These are phyloP conservation scores for Lophochroa leadbeateri DNA, from an alignment of 2,113 vertebrate species.

Conservation along the genomic window DNA sequence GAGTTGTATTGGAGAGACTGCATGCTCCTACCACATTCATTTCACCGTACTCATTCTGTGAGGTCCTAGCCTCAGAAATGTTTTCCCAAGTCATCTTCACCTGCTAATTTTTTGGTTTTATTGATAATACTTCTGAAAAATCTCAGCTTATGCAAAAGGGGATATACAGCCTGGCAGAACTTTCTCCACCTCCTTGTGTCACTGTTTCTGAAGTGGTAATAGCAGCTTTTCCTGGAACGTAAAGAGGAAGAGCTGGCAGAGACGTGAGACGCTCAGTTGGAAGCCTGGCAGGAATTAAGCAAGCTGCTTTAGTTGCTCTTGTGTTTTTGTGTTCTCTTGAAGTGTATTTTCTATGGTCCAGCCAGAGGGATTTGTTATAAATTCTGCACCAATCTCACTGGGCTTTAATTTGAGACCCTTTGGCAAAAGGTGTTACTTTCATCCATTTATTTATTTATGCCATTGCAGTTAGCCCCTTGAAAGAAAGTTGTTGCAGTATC, in stretches of 20 bases:
- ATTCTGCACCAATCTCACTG: neutral
- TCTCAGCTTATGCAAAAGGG: neutral
- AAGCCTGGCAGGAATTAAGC: conserved; percentile 29
- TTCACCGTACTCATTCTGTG: rapidly evolving
- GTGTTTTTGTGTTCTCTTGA: neutral
- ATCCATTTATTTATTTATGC: neutral
- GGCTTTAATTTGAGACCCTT: neutral
- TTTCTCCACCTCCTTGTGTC: neutral
- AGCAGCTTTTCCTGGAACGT: conserved; percentile 13
- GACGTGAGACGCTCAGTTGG: neutral
- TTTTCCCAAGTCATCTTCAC: neutral
- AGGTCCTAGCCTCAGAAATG: neutral
- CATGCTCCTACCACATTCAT: neutral
- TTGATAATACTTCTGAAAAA: neutral
- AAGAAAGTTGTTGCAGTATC: neutral
- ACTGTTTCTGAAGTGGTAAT: conserved; percentile 53
- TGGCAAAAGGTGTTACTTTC: neutral
- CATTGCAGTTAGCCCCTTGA: neutral
- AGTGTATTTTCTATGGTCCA: neutral
- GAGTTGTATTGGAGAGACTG: neutral
- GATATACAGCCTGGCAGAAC: neutral
- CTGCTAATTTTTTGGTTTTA: neutral
- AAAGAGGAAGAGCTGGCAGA: conserved; percentile 40
- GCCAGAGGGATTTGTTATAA: neutral
- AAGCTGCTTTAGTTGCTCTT: neutral